Evolutionary conservation across 2,888 invertebrate genomes (phyloP).

Genomic region (Pogonocherus hispidulus): DNA sequence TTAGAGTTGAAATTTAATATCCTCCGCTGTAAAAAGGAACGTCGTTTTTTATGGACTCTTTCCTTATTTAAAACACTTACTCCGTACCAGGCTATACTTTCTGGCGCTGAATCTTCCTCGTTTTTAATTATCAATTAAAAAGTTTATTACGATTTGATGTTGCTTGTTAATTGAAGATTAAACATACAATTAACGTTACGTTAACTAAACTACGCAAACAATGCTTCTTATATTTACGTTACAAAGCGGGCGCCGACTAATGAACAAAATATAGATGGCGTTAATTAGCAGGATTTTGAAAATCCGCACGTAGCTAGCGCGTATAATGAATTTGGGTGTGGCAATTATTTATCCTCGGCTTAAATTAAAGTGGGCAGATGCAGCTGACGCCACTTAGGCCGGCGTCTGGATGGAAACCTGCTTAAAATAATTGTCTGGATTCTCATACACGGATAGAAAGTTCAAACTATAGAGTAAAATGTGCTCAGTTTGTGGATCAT

Average conservation of each 20-base stretch:
- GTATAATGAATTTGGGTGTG: slow-evolving; percentile 27
- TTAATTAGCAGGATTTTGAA: slow-evolving; percentile 34
- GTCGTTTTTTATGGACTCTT: background rate
- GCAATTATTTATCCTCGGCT: slow-evolving; percentile 29
- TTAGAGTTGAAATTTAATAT: background rate
- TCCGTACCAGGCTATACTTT: background rate
- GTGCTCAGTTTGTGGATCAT: no score
- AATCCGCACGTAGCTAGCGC: slow-evolving; percentile 30
- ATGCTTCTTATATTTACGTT: slow-evolving; percentile 27
- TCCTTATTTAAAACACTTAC: background rate
- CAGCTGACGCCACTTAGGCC: slow-evolving; percentile 28
- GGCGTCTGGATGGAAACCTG: slow-evolving; percentile 4
- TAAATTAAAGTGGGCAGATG: slow-evolving; percentile 29
- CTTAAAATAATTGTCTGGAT: background rate
- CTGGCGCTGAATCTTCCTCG: background rate
- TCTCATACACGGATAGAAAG: no score
- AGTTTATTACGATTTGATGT: slow-evolving; percentile 30
- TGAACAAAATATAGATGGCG: slow-evolving; percentile 29
- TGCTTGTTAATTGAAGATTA: slow-evolving; percentile 26
- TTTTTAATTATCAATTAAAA: slow-evolving; percentile 30
- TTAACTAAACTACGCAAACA: slow-evolving; percentile 28
- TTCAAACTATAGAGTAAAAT: no score
- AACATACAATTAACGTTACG: slow-evolving; percentile 29
- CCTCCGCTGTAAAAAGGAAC: background rate
- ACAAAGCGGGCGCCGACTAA: slow-evolving; percentile 18